These are phyloP conservation scores for Lucilia sericata DNA, from an alignment of 1,140 invertebrate genomes.

Conservation along the genomic window DNA sequence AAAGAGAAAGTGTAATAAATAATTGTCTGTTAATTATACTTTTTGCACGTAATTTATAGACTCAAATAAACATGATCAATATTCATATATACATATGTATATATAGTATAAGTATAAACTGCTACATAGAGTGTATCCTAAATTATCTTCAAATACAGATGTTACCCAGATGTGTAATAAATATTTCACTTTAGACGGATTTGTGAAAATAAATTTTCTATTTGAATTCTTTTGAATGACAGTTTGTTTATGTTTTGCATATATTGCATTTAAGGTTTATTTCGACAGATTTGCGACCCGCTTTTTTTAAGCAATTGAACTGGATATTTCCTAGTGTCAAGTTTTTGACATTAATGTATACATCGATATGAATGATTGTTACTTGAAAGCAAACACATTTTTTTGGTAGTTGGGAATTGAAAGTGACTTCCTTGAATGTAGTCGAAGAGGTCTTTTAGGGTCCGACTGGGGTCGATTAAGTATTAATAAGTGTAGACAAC, in stretches of 20 bases:
- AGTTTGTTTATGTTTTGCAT: not conserved
- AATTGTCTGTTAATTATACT: not conserved
- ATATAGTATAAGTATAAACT: not conserved
- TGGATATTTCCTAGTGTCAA: too few species aligned
- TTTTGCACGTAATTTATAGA: not conserved
- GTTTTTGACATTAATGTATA: too few species aligned
- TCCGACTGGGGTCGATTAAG: too few species aligned
- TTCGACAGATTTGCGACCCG: too few species aligned
- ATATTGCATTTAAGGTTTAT: too few species aligned
- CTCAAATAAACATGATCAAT: not conserved
- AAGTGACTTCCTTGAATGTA: too few species aligned
- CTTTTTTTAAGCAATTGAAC: too few species aligned
- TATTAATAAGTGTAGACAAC: too few species aligned
- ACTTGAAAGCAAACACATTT: too few species aligned
- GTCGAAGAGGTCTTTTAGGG: too few species aligned
- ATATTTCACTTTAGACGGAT: not conserved
- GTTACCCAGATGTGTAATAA: slow-evolving; percentile 9
- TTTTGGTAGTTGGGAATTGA: too few species aligned
- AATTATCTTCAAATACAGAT: not conserved
- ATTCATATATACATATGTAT: not conserved
- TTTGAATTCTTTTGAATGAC: not conserved
- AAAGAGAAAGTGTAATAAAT: not conserved
- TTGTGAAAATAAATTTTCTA: slow-evolving; percentile 13
- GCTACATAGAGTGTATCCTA: not conserved
- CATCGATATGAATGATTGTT: too few species aligned